Conservation (phyloP, 2,797 vertebrate genomes). For the Acipenser ruthenus region DNA sequence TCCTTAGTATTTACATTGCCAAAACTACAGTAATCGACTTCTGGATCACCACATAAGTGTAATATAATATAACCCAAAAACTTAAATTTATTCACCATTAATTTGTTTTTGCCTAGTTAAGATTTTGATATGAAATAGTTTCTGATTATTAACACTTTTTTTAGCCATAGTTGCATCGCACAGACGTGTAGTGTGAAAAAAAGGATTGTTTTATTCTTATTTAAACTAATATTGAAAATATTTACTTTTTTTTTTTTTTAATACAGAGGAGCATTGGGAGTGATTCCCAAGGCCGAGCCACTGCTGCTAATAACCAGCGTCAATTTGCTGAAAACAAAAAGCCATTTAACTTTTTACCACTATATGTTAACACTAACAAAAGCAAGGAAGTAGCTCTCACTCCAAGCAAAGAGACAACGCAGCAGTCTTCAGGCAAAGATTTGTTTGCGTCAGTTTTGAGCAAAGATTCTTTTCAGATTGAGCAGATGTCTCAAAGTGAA, state of each 20-base stretch:
- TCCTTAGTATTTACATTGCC: too few relatives aligned
- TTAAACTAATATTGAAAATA: not conserved
- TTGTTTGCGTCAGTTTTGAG: constrained; percentile 57
- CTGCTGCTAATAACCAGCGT: constrained; percentile 96
- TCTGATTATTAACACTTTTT: too few relatives aligned
- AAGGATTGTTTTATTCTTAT: too few relatives aligned
- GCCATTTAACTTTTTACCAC: constrained; percentile 87
- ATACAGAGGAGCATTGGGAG: constrained; percentile 92
- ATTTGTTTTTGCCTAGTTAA: too few relatives aligned
- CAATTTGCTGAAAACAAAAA: constrained; percentile 86
- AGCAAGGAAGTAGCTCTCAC: constrained; percentile 68
- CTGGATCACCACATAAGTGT: too few relatives aligned
- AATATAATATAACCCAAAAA: too few relatives aligned
- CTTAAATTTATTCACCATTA: too few relatives aligned
- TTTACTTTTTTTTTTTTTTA: constrained; percentile 3
- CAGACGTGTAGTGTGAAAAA: too few relatives aligned
- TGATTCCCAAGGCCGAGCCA: constrained; percentile 95
- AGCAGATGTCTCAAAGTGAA: constrained; percentile 54
- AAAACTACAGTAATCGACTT: too few relatives aligned
- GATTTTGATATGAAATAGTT: too few relatives aligned
- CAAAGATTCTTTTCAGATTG: constrained; percentile 67
- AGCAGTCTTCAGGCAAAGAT: constrained; percentile 68
- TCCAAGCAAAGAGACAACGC: constrained; percentile 63
- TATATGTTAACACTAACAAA: constrained; percentile 95
- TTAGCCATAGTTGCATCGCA: too few relatives aligned